Conservation (phyloP, 2,888 invertebrate species). For the Callosobruchus maculatus region DNA sequence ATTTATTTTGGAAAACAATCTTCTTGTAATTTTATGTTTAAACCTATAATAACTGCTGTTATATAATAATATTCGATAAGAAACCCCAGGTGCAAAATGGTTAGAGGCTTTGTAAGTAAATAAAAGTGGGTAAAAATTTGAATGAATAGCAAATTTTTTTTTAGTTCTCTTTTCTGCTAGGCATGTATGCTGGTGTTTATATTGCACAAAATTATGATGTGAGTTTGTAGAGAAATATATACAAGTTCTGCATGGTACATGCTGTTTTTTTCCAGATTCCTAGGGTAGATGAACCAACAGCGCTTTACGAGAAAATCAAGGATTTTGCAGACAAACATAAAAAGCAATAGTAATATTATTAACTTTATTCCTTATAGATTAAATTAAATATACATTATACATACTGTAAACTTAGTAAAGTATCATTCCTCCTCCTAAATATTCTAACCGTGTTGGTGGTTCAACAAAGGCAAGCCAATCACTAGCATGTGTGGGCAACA, state of each 20-base stretch:
- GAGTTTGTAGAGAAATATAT: constrained; percentile 31
- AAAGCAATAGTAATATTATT: constrained; percentile 46
- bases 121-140: constrained; percentile 4
- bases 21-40: not conserved
- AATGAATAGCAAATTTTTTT: constrained; percentile 35
- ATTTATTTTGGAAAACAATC: not conserved
- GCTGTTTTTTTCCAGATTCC: constrained; percentile 57
- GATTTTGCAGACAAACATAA: constrained; percentile 66
- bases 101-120: constrained; percentile 41
- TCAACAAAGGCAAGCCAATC: constrained; percentile 98
- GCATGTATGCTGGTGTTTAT: constrained; percentile 71
- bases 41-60: not conserved
- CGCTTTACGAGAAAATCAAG: constrained; percentile 66
- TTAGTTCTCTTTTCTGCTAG: constrained; percentile 65
- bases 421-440: constrained; percentile 77
- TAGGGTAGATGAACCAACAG: constrained; percentile 78
- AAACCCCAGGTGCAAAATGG: constrained; percentile 27
- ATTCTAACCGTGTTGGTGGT: constrained; percentile 79
- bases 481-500: constrained; percentile 93
- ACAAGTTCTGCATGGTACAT: constrained; percentile 2
- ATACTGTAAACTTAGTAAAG: constrained; percentile 50
- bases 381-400: constrained; percentile 23
- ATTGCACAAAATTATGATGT: constrained; percentile 75
- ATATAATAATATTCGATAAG: not conserved
- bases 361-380: constrained; percentile 23